These are phyloP conservation scores for Drosophila subsilvestris DNA, from an alignment of 2,888 invertebrate species.

Conservation along the genomic window DNA sequence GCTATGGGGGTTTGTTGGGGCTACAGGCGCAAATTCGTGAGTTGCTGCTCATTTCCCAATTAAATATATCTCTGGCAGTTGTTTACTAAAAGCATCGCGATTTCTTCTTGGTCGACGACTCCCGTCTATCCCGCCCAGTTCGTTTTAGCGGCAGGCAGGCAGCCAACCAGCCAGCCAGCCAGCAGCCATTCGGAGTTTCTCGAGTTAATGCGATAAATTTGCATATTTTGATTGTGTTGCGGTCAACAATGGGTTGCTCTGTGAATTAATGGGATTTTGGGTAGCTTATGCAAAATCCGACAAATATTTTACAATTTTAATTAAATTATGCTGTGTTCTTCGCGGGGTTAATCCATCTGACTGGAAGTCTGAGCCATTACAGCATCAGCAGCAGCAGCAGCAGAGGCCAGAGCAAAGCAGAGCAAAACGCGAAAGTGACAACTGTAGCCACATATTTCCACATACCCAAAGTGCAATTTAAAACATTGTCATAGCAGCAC, in stretches of 20 bases:
- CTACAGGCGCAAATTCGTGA: slow-evolving; percentile 13
- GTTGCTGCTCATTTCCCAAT: slow-evolving; percentile 65
- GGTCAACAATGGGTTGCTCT: slow-evolving; percentile 80
- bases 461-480: slow-evolving; percentile 26
- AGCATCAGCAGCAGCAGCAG: background rate
- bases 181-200: slow-evolving; percentile 60
- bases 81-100: slow-evolving; percentile 58
- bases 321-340: slow-evolving; percentile 76
- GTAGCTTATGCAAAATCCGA: slow-evolving; percentile 79
- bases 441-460: slow-evolving; percentile 23
- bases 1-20: background rate
- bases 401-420: too few species aligned
- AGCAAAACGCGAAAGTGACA: slow-evolving; percentile 47
- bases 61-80: slow-evolving; percentile 70
- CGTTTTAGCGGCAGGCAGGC: slow-evolving; percentile 29
- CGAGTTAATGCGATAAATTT: slow-evolving; percentile 82
- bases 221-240: slow-evolving; percentile 82
- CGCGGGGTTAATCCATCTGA: slow-evolving; percentile 47
- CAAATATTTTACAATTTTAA: slow-evolving; percentile 81
- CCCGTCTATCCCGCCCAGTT: slow-evolving; percentile 22
- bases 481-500: slow-evolving; percentile 32
- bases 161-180: slow-evolving; percentile 25
- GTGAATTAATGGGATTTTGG: slow-evolving; percentile 82
- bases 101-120: slow-evolving; percentile 39
- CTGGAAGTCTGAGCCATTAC: slow-evolving; percentile 39